phyloP scores from a whole-genome alignment of 2,888 invertebrate species.

The Diplazon laetatorius region DNA sequence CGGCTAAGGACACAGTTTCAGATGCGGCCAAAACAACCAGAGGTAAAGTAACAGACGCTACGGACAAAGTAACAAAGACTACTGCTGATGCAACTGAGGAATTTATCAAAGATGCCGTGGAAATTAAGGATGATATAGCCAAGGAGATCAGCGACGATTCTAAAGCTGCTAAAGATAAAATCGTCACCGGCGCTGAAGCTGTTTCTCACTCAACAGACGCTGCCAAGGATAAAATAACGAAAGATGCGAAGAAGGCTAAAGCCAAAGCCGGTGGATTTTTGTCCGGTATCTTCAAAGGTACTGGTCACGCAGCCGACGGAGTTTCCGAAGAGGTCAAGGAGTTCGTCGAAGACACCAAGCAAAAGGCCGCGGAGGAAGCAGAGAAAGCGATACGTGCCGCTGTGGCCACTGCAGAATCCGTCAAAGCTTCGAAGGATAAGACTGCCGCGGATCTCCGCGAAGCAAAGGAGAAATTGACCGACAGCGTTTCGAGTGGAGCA shows the following conservation, averaged over 20 bases:
- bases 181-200: slow-evolving; percentile 54
- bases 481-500: slow-evolving; percentile 60
- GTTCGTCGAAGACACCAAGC: slow-evolving; percentile 79
- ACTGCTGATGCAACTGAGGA: slow-evolving; percentile 36
- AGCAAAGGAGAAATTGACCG: slow-evolving; percentile 61
- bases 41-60: slow-evolving; percentile 82
- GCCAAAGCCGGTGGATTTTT: slow-evolving; percentile 62
- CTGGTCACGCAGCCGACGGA: slow-evolving; percentile 56
- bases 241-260: slow-evolving; percentile 60
- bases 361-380: slow-evolving; percentile 73
- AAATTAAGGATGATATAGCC: slow-evolving; percentile 81
- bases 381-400: slow-evolving; percentile 70
- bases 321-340: slow-evolving; percentile 56
- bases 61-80: slow-evolving; percentile 78
- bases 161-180: slow-evolving; percentile 78
- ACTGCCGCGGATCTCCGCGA: slow-evolving; percentile 42
- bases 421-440: slow-evolving; percentile 72
- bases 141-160: slow-evolving; percentile 77
- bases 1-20: slow-evolving; percentile 70
- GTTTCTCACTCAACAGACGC: slow-evolving; percentile 36
- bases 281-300: slow-evolving; percentile 66
- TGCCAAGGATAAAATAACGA: slow-evolving; percentile 59
- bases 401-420: slow-evolving; percentile 39
- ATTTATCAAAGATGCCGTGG: slow-evolving; percentile 40
- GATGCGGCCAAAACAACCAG: slow-evolving; percentile 84